Evolutionary conservation across 2,113 vertebrate genomes (phyloP).

Genomic region (Galemys pyrenaicus): DNA sequence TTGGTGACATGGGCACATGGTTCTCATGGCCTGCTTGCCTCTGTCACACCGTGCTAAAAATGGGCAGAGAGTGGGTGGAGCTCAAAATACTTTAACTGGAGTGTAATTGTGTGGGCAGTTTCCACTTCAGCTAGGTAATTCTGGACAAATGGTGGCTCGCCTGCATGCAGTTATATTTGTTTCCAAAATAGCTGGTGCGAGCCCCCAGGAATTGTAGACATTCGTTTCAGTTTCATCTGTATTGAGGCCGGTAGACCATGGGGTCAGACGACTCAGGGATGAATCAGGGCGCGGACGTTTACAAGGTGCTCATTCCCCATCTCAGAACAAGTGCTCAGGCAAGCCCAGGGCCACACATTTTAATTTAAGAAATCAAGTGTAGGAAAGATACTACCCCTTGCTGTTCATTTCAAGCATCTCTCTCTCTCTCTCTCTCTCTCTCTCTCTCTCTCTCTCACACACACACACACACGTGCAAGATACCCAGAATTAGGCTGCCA

Average conservation of each 20-base stretch:
- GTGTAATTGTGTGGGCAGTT: conserved; percentile 72
- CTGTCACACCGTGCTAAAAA: conserved; percentile 66
- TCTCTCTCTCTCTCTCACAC: too few species aligned
- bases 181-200: conserved; percentile 48
- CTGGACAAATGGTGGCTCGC: conserved; percentile 69
- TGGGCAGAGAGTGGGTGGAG: conserved; percentile 67
- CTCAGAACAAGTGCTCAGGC: not conserved
- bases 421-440: too few species aligned
- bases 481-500: not conserved
- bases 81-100: conserved; percentile 69
- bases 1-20: conserved; percentile 35
- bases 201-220: conserved; percentile 8
- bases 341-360: not conserved
- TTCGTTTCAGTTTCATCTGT: conserved; percentile 39
- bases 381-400: not conserved
- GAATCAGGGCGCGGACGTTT: not conserved
- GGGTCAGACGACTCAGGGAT: not conserved
- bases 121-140: conserved; percentile 69
- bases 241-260: conserved; percentile 28
- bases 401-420: not conserved
- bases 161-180: conserved; percentile 58
- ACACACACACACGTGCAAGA: not conserved
- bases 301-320: not conserved
- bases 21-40: conserved; percentile 33
- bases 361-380: not conserved